Base-by-base conservation (phyloP, 2,888 invertebrate species). In the Apotomis turbidana region DNA sequence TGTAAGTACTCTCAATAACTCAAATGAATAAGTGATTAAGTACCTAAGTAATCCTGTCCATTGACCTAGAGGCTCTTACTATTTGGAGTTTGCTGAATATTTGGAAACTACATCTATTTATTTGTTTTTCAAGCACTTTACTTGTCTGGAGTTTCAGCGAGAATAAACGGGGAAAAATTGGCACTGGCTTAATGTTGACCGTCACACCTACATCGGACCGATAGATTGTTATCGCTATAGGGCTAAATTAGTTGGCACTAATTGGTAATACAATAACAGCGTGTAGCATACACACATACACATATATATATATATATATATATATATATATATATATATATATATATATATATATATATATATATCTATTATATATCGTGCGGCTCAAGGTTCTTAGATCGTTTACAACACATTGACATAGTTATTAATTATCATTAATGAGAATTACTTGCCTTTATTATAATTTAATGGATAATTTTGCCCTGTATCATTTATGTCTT, bases 161-260 rank as follows among this genome's bases (percentile, higher is more conserved):
- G 44, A 27, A 27, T 55, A 8, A 46, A 57, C 66, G 46, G 27
- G 44, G 13, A 55, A 64, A 57, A 66, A 46, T 46, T 66, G 66
- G 66, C 66, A 66, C 66, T 27, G n/a, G 55, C 46, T 55, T 66
- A 66, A 55, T 57, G 55, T 66, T 57, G 57, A 46, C 44, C 67
- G 67, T 67, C 71, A 66, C 71, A 67, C 71, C 71, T 71, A 67
- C 55, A 57, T 67, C 55, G 55, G 38, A 66, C 62, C 62, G 67
- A 71, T 71, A 67, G 67, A 68, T 71, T 68, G 71, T 68, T 71
- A 71, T 71, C 71, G 61, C 13, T 71, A 62, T 71, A 68, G 71
- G 71, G 67, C 71, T 71, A 71, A 71, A 71, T 71, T 68, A 68
- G 71, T 71, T 68, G 55, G 67, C 71, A 71, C 71, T 71, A 71